Conservation (phyloP, 2,888 invertebrate genomes). For the Cylindroiulus punctatus region DNA sequence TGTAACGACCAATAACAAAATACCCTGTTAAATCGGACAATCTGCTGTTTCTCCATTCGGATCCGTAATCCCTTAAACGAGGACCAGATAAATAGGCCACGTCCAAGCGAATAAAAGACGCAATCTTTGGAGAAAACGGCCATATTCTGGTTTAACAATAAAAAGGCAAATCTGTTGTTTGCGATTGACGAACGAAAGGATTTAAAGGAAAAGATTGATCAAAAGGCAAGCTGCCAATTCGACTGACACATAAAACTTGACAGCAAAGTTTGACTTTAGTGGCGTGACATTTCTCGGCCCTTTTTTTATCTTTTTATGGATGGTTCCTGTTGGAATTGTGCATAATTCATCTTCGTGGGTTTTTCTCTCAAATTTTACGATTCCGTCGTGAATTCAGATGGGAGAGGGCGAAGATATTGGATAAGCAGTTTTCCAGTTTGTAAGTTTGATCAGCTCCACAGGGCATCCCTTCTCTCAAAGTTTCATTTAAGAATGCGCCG, state of each 20-base stretch:
- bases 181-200: neutral
- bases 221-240: conserved; percentile 9
- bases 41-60: too few species aligned
- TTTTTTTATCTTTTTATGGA: neutral
- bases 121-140: neutral
- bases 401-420: neutral
- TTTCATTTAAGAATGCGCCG: neutral
- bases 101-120: neutral
- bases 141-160: neutral
- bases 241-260: conserved; percentile 16
- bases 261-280: conserved; percentile 1
- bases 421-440: conserved; percentile 10
- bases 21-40: too few species aligned
- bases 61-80: too few species aligned
- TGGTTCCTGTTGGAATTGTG: conserved; percentile 18
- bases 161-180: conserved; percentile 25
- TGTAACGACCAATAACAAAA: too few species aligned
- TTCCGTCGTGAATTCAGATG: conserved; percentile 12
- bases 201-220: conserved; percentile 20
- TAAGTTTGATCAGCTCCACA: neutral
- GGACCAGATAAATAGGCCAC: too few species aligned
- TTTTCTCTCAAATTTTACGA: conserved; percentile 6
- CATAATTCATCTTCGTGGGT: conserved; percentile 18
- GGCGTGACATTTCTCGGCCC: neutral
- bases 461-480: conserved; percentile 12